Evolutionary conservation across 2,888 invertebrate genomes (phyloP).

Genomic region (Caenorhabditis drosophilae): DNA sequence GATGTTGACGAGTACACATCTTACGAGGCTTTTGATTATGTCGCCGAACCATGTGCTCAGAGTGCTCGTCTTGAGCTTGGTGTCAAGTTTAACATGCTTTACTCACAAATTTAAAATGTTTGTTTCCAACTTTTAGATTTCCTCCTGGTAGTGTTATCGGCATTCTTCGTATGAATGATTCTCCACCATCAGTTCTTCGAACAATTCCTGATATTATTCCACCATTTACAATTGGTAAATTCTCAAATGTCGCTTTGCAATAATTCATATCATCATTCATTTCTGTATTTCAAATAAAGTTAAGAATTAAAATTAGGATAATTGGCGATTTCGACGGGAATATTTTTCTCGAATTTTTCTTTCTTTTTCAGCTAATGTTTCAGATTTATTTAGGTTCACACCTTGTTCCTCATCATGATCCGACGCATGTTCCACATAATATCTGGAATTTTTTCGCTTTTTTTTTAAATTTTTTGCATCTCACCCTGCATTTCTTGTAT

Average conservation of each 20-base stretch:
- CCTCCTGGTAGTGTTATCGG: slow-evolving; percentile 32
- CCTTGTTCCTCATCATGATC: slow-evolving; percentile 12
- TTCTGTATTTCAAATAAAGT: no score
- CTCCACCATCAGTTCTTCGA: slow-evolving; percentile 28
- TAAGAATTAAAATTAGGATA: no score
- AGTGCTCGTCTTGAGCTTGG: slow-evolving; percentile 27
- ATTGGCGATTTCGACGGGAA: no score
- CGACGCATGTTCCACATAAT: slow-evolving; percentile 19
- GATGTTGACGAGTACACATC: slow-evolving; percentile 26
- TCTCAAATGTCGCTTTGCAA: slow-evolving; percentile 16
- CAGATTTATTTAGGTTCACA: neutral
- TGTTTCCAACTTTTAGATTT: no score
- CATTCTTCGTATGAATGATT: slow-evolving; percentile 19
- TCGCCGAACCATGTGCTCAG: slow-evolving; percentile 14
- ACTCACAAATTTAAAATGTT: no score
- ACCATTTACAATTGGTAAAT: slow-evolving; percentile 17
- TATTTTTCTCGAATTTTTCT: slow-evolving; percentile 32
- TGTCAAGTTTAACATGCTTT: no score
- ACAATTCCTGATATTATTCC: slow-evolving; percentile 26
- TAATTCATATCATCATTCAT: no score
- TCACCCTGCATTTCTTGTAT: neutral
- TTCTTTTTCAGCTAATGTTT: slow-evolving; percentile 21
- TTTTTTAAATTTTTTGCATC: no score
- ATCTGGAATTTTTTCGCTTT: slow-evolving; percentile 16
- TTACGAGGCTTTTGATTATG: slow-evolving; percentile 21